Percentiles rank a stretch among this genome's conserved stretches.
These are phyloP conservation scores for Mustela lutreola DNA, from an alignment of 2,113 vertebrate genomes.

Conservation along the genomic window DNA sequence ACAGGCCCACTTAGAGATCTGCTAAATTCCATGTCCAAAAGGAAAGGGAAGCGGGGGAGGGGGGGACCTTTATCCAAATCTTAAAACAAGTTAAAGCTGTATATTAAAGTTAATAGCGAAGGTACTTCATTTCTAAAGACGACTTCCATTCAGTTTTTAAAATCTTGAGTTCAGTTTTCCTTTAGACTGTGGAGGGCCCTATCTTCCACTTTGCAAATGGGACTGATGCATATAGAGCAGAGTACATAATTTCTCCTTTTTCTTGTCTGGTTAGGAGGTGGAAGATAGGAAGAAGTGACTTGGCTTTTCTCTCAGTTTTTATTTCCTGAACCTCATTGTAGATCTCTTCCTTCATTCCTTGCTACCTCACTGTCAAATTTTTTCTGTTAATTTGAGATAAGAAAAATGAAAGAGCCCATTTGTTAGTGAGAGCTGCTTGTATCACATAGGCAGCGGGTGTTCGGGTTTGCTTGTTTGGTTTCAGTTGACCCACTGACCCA, in stretches of 20 bases:
- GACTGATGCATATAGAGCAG: not conserved
- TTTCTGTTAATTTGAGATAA: slow-evolving; percentile 34
- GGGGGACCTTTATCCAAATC: not conserved
- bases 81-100: not conserved
- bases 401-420: slow-evolving; percentile 45
- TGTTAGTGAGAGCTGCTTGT: slow-evolving; percentile 32
- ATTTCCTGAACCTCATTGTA: slow-evolving; percentile 27
- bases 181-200: not conserved
- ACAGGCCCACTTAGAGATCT: not conserved
- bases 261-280: not conserved
- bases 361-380: not conserved
- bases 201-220: not conserved
- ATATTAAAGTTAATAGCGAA: slow-evolving; percentile 12
- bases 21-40: slow-evolving; percentile 20
- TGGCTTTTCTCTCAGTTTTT: slow-evolving; percentile 31
- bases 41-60: not conserved
- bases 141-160: not conserved
- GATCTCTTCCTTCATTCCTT: not conserved
- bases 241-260: not conserved
- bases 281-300: not conserved
- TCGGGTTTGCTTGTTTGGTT: not conserved
- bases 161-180: not conserved
- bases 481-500: not conserved
- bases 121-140: slow-evolving; percentile 29
- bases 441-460: not conserved